Evolutionary conservation across 2,888 invertebrate genomes (phyloP), one percentile per base, ranked within the genome.

Genomic region (Candidula unifasciata): DNA sequence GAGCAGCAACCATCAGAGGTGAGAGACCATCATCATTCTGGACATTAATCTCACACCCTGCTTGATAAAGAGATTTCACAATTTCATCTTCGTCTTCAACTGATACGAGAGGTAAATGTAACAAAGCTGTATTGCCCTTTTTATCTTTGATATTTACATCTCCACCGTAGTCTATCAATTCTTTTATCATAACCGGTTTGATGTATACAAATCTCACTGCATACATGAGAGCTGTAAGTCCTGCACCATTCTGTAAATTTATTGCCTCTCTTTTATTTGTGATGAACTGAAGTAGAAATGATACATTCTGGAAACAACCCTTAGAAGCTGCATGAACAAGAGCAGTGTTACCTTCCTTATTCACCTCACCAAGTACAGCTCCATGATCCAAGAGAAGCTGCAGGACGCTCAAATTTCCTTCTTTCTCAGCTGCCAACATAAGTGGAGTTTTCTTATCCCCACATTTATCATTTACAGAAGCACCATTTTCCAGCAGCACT

Each of bases 331-430:
- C 73, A 37, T 37, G 73, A 2, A 73, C 5, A 73, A 73, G 37
- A 35, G 73, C 37, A 37, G 37, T 73, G 33, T 73, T 73, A 24
- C 73, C 73, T 18, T 33, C 24, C 2, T 24, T 73, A n/a, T 73
- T 37, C 35, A 3, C 24, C 21, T 35, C 37, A 64, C n/a, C 5
- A 21, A 27, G 3, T 37, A 37, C n/a, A 64, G 78, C 60, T 3
- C 78, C 78, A 37, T 78, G 78, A 37, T 37, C 24, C 37, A 78
- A 64, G 21, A 78, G 64, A 64, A 78, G 16, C 37, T 37, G 30
- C 24, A 79, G 1, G 6, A 64, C 37, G 35, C 16, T 27, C 78
- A 27, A 1, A 66, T 3, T 27, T 37, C 44, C 10, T 35, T 79
- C 44, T 35, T 44, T 10, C 5, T 18, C 33, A 44, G 78, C 78